phyloP scores from a whole-genome alignment of 2,113 vertebrate genomes.

The Limnothrissa miodon region DNA sequence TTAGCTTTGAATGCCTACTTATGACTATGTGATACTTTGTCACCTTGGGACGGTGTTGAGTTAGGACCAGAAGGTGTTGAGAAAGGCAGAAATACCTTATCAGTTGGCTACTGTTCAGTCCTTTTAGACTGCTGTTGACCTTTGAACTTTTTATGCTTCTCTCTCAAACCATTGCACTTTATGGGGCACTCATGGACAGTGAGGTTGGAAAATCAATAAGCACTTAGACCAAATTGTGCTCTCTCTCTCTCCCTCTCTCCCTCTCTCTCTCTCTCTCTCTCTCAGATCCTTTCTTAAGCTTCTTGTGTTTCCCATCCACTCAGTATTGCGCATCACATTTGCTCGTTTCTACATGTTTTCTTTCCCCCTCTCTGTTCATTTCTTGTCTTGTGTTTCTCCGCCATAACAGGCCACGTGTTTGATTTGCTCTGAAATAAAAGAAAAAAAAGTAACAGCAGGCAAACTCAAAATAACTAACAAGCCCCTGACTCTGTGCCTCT shows the following conservation, averaged over 20 bases:
- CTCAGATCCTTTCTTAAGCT: conserved; percentile 16
- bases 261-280: conserved; percentile 10
- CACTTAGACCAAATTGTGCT: neutral
- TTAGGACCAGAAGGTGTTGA: too few species aligned
- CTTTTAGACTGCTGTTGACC: neutral
- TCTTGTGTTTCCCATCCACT: conserved; percentile 5
- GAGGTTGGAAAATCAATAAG: conserved; percentile 12
- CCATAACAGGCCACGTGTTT: neutral
- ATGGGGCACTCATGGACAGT: conserved; percentile 16
- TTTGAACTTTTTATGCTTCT: neutral
- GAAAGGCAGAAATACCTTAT: neutral
- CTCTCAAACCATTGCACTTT: neutral
- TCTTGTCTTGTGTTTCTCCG: neutral
- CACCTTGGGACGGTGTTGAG: neutral
- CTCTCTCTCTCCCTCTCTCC: conserved; percentile 10
- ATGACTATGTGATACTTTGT: neutral
- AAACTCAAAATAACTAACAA: neutral
- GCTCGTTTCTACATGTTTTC: conserved; percentile 30
- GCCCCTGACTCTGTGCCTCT: neutral
- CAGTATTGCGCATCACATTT: neutral
- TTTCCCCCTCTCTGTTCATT: neutral
- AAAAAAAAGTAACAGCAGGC: neutral
- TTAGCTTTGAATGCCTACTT: neutral
- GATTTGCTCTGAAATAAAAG: neutral
- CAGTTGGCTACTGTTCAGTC: neutral